Evolutionary conservation across 53 echinoderm and acorn worm genomes (phyloP).

Genomic region (Patiria pectinifera): DNA sequence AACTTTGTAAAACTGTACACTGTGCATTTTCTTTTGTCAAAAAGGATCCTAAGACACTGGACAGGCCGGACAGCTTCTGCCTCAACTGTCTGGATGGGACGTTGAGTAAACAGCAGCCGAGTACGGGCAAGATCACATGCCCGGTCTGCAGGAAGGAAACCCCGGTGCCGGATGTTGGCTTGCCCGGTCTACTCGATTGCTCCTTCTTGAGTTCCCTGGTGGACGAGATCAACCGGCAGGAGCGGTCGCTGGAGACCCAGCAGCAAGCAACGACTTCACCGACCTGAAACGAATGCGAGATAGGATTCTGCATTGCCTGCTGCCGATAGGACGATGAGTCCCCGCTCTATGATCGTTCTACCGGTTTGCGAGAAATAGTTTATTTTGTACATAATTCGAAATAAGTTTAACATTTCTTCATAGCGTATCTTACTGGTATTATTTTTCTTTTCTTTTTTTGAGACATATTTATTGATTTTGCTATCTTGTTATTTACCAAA

Average conservation of each 20-base stretch:
- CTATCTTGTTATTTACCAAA: no score
- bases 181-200: conserved; percentile 4
- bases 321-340: not conserved
- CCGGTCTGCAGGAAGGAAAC: conserved; percentile 38
- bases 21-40: no score
- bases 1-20: no score
- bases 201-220: conserved; percentile 30
- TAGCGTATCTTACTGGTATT: no score
- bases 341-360: no score
- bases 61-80: conserved; percentile 33
- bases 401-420: no score
- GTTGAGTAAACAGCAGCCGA: not conserved
- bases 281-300: not conserved
- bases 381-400: no score
- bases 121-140: not conserved
- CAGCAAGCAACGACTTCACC: not conserved
- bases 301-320: not conserved
- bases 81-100: conserved; percentile 20
- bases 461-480: no score
- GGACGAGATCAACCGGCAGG: conserved; percentile 7
- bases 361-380: not conserved
- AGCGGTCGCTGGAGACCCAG: not conserved
- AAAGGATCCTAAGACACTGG: conserved; percentile 15
- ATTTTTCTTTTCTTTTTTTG: no score
- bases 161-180: conserved; percentile 1